A percentile compares a stretch with the other conserved stretches of the same genome.
These are phyloP conservation scores for Athalia circularis DNA, from an alignment of 2,888 invertebrate genomes.

Conservation along the genomic window DNA sequence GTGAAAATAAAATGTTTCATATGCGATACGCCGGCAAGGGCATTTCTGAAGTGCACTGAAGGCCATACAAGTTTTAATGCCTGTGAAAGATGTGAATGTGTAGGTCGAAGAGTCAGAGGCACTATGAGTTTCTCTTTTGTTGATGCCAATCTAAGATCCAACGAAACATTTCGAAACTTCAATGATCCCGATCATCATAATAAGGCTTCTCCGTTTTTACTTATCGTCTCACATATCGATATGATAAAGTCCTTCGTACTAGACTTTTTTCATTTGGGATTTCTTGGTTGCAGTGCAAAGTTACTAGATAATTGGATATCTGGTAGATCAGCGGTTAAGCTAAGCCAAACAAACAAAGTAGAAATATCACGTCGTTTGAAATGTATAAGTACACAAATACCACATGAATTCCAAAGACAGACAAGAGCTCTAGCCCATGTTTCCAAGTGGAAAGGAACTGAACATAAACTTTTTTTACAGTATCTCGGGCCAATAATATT, in stretches of 20 bases:
- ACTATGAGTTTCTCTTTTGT: slow-evolving; percentile 10
- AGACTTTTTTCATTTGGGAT: slow-evolving; percentile 52
- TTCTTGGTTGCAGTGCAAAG: slow-evolving; percentile 46
- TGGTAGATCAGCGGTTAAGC: background rate
- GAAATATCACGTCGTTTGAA: slow-evolving; percentile 30
- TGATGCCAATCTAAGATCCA: slow-evolving; percentile 9
- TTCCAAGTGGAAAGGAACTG: slow-evolving; percentile 21
- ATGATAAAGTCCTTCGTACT: slow-evolving; percentile 51
- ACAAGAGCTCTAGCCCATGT: slow-evolving; percentile 17
- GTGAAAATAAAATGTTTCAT: slow-evolving; percentile 46
- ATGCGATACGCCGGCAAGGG: slow-evolving; percentile 50
- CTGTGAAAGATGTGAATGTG: slow-evolving; percentile 27
- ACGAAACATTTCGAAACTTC: slow-evolving; percentile 30
- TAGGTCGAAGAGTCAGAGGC: slow-evolving; percentile 19
- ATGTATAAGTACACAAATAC: slow-evolving; percentile 26
- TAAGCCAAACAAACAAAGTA: slow-evolving; percentile 11
- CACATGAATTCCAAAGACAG: slow-evolving; percentile 23
- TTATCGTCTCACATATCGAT: slow-evolving; percentile 45
- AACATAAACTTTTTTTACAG: slow-evolving; percentile 19
- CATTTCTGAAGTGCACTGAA: slow-evolving; percentile 47
- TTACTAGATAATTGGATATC: slow-evolving; percentile 15
- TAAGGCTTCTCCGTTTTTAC: slow-evolving; percentile 45
- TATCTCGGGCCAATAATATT: slow-evolving; percentile 29
- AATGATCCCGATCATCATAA: slow-evolving; percentile 48
- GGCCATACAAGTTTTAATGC: slow-evolving; percentile 40